A percentile compares a stretch with the other conserved stretches of the same genome.
Conservation (phyloP, 2,113 vertebrate species). For the Boulengeromyrus knoepffleri region DNA sequence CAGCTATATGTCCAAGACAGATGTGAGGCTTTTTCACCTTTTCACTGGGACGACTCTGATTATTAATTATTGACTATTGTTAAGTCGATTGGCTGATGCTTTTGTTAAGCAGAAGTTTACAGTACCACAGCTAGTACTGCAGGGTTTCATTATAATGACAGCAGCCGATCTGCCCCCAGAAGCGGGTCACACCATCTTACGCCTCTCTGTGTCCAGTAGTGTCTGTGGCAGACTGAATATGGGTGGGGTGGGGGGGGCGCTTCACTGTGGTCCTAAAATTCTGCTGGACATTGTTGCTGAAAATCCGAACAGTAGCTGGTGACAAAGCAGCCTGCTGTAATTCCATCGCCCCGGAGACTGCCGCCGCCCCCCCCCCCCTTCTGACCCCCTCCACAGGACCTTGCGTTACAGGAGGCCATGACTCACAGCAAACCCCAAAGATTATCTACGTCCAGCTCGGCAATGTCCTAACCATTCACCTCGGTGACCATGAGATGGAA, state of each 20-base stretch:
- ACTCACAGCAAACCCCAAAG: background rate
- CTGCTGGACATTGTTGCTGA: background rate
- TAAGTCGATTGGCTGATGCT: background rate
- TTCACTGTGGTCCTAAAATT: background rate
- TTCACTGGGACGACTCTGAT: background rate
- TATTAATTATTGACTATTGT: background rate
- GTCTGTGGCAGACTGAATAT: background rate
- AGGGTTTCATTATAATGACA: background rate
- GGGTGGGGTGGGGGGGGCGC: background rate
- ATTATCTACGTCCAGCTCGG: background rate
- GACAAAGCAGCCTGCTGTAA: background rate
- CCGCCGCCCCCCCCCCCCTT: background rate
- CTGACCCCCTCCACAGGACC: background rate
- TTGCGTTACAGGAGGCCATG: background rate
- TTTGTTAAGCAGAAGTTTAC: background rate
- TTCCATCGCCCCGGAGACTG: background rate
- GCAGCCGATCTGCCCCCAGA: background rate
- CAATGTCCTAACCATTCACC: background rate
- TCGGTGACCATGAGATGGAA: background rate
- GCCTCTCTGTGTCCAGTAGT: background rate
- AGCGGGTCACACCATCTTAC: background rate
- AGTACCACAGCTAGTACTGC: background rate
- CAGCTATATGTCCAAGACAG: background rate
- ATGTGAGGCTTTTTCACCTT: background rate
- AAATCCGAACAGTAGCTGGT: background rate